Evolutionary conservation across 2,888 invertebrate species (phyloP).

Genomic region (Thereva nobilitata): DNA sequence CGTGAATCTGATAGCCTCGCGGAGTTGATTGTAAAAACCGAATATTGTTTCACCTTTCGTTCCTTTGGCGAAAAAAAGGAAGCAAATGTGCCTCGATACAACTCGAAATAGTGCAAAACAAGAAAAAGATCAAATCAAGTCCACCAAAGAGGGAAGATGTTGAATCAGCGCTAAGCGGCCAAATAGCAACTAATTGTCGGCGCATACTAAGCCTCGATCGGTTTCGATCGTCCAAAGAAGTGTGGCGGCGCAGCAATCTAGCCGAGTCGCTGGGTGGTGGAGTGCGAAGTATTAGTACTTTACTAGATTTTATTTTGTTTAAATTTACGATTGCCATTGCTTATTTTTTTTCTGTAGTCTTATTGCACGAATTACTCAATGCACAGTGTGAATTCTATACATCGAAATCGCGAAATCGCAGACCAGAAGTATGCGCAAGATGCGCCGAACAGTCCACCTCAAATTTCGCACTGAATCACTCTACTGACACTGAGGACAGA

Average conservation of each 20-base stretch:
- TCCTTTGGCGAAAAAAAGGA: too few species aligned
- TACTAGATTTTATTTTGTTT: constrained; percentile 17
- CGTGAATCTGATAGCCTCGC: too few species aligned
- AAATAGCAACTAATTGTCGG: constrained; percentile 13
- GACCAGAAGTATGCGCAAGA: too few species aligned
- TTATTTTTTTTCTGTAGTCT: constrained; percentile 9
- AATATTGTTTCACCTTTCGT: too few species aligned
- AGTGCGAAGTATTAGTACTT: constrained; percentile 1
- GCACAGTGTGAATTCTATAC: constrained; percentile 19
- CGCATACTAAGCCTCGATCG: constrained; percentile 22
- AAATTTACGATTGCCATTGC: constrained; percentile 12
- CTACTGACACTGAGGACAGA: too few species aligned
- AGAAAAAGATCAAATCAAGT: too few species aligned
- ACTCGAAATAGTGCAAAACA: too few species aligned
- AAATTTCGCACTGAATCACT: too few species aligned
- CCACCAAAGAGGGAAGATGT: constrained; percentile 3
- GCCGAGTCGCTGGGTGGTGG: constrained; percentile 21
- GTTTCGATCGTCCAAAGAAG: background rate
- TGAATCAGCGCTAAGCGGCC: constrained; percentile 23
- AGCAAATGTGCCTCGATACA: too few species aligned
- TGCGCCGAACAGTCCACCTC: too few species aligned
- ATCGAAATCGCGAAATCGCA: constrained; percentile 1
- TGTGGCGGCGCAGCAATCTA: constrained; percentile 7
- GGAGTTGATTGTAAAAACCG: too few species aligned
- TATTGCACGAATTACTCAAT: constrained; percentile 17